Percentiles rank a stretch among this genome's conserved stretches.
Evolutionary conservation across 2,113 vertebrate species (phyloP).

Genomic region (Microcebus lehilahytsara): DNA sequence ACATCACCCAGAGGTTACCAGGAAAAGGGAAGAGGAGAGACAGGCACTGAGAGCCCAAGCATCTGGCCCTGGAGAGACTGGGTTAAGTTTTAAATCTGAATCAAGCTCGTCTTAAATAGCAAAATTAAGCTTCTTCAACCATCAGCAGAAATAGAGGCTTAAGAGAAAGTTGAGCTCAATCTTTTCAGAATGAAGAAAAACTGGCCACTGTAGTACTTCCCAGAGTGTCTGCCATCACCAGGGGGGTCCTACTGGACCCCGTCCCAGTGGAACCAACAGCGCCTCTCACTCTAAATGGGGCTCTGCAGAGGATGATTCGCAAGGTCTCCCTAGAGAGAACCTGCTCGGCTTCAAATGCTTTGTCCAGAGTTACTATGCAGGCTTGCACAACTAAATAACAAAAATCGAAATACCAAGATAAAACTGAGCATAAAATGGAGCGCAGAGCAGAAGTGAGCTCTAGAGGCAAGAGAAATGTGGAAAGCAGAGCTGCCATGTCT

Average conservation of each 20-base stretch:
- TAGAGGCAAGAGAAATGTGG: background rate
- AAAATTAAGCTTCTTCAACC: background rate
- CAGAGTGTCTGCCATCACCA: background rate
- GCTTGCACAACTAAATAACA: background rate
- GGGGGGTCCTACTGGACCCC: fast-evolving
- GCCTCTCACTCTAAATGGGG: background rate
- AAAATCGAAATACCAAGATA: background rate
- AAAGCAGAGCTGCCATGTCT: background rate
- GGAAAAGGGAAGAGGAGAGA: background rate
- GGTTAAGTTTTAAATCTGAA: background rate
- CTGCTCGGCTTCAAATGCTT: background rate
- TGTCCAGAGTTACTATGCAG: background rate
- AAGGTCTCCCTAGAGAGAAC: background rate
- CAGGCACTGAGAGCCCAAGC: background rate
- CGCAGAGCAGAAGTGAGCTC: background rate
- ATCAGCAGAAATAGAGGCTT: background rate
- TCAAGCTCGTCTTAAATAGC: background rate
- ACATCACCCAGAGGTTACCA: background rate
- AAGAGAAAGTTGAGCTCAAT: background rate
- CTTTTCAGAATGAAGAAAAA: background rate
- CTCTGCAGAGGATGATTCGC: background rate
- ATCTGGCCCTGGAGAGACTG: background rate
- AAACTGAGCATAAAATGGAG: background rate
- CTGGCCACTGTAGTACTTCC: background rate
- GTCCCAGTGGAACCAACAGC: background rate